These are phyloP conservation scores for Novumbra hubbsi DNA, from an alignment of 2,797 vertebrate genomes.

Conservation along the genomic window DNA sequence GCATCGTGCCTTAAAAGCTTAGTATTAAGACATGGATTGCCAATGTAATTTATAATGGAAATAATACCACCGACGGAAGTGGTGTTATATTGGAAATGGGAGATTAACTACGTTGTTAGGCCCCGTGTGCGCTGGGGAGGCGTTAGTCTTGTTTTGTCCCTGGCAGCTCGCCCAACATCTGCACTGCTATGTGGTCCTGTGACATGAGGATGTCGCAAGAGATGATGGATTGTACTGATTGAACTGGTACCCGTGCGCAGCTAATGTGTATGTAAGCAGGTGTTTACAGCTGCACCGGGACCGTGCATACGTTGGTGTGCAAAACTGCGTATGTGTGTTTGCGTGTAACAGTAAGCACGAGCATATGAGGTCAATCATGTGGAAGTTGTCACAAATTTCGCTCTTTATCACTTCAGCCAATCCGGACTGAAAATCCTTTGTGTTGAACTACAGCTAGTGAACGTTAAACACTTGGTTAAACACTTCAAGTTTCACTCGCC, in stretches of 20 bases:
- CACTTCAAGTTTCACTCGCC: too few relatives aligned
- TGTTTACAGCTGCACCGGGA: constrained; percentile 65
- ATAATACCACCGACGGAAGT: constrained; percentile 38
- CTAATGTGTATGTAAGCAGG: constrained; percentile 75
- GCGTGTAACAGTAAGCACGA: background rate
- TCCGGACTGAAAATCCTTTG: background rate
- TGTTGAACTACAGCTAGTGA: background rate
- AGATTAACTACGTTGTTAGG: constrained; percentile 41
- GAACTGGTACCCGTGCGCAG: constrained; percentile 71
- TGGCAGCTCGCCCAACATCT: constrained; percentile 70
- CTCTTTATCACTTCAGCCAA: background rate
- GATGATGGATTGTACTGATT: constrained; percentile 72
- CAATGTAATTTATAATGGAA: constrained; percentile 41
- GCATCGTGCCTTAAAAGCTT: background rate
- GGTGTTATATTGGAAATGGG: constrained; percentile 51
- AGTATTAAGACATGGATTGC: constrained; percentile 38
- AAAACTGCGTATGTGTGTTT: constrained; percentile 42
- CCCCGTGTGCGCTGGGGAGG: constrained; percentile 15
- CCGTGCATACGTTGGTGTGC: constrained; percentile 31
- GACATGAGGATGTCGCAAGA: constrained; percentile 58
- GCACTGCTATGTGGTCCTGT: constrained; percentile 57
- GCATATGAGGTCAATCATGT: constrained; percentile 21
- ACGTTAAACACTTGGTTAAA: background rate
- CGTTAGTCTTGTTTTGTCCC: constrained; percentile 44
- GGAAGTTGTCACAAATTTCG: background rate